These are phyloP conservation scores for Anthonomus grandis DNA, from an alignment of 1,140 invertebrate genomes.

Conservation along the genomic window DNA sequence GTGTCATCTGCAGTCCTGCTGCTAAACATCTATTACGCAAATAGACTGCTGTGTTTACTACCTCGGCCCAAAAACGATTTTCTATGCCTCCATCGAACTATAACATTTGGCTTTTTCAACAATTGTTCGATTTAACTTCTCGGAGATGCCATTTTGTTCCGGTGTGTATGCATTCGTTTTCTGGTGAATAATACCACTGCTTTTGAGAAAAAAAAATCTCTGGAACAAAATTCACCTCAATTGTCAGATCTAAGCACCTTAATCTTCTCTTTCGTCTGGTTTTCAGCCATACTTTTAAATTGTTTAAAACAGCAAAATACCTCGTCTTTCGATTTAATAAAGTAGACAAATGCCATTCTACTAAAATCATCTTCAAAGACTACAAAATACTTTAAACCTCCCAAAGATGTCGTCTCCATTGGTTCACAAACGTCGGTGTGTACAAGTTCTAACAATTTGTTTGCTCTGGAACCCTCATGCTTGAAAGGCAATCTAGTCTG, in stretches of 20 bases:
- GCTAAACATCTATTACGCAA: constrained; percentile 1
- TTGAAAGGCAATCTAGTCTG: constrained; percentile 29
- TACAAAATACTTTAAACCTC: constrained; percentile 44
- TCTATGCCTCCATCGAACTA: constrained; percentile 38
- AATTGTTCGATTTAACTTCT: constrained; percentile 23
- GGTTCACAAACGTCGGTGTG: constrained; percentile 41
- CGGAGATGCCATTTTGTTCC: constrained; percentile 9
- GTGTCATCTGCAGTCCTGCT: too few species aligned
- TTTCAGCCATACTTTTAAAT: constrained; percentile 21
- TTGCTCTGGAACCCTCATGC: constrained; percentile 15
- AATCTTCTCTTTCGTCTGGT: constrained; percentile 8
- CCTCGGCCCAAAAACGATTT: constrained; percentile 47
- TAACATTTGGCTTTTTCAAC: constrained; percentile 43
- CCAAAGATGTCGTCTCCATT: constrained; percentile 38
- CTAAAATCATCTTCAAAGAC: constrained; percentile 17
- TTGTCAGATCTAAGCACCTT: constrained; percentile 17
- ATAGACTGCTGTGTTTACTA: constrained; percentile 41
- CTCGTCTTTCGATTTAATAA: constrained; percentile 18
- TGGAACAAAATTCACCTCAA: constrained; percentile 13
- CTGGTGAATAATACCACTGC: constrained; percentile 19
- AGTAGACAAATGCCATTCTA: constrained; percentile 19
- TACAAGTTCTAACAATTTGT: constrained; percentile 36
- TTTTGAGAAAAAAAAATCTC: constrained; percentile 12
- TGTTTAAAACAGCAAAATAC: constrained; percentile 15
- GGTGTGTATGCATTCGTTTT: constrained; percentile 11